phyloP scores from a whole-genome alignment of 2,797 vertebrate genomes.

The Enteromius afrohamiltoni region DNA sequence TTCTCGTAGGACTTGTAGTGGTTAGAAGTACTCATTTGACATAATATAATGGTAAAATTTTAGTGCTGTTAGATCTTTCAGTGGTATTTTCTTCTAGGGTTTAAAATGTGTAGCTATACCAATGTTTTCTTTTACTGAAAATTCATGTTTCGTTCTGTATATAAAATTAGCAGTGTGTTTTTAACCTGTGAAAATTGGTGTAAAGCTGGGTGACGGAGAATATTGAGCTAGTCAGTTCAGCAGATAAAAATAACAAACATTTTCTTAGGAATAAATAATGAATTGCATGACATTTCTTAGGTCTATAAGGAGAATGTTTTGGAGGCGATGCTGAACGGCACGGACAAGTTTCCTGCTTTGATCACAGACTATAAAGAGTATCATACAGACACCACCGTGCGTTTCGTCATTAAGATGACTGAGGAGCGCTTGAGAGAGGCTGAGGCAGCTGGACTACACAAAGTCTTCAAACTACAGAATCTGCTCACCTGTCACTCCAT shows the following conservation, averaged over 20 bases:
- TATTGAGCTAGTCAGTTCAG: neutral
- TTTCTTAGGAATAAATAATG: neutral
- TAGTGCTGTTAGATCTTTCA: no score
- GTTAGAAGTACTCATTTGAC: no score
- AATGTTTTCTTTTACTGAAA: neutral
- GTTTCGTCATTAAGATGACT: constrained; percentile 91
- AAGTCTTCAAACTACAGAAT: constrained; percentile 95
- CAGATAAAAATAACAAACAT: neutral
- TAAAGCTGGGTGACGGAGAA: neutral
- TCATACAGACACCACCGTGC: constrained; percentile 95
- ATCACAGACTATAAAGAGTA: constrained; percentile 97
- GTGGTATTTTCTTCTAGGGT: no score
- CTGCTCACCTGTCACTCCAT: constrained; percentile 94
- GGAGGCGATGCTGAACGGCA: constrained; percentile 93
- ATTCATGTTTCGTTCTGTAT: neutral
- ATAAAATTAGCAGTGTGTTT: neutral
- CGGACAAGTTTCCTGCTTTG: constrained; percentile 91
- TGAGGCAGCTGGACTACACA: constrained; percentile 89
- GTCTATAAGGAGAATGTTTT: constrained; percentile 94
- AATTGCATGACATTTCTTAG: constrained; percentile 66
- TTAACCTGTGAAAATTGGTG: no score
- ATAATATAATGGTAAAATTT: neutral
- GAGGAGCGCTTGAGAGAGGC: constrained; percentile 87
- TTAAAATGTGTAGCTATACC: neutral
- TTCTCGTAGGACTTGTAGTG: no score